Percentiles rank a stretch among this genome's conserved stretches.
These are phyloP conservation scores for Hipposideros armiger DNA, from an alignment of 2,113 vertebrate species.

Conservation along the genomic window DNA sequence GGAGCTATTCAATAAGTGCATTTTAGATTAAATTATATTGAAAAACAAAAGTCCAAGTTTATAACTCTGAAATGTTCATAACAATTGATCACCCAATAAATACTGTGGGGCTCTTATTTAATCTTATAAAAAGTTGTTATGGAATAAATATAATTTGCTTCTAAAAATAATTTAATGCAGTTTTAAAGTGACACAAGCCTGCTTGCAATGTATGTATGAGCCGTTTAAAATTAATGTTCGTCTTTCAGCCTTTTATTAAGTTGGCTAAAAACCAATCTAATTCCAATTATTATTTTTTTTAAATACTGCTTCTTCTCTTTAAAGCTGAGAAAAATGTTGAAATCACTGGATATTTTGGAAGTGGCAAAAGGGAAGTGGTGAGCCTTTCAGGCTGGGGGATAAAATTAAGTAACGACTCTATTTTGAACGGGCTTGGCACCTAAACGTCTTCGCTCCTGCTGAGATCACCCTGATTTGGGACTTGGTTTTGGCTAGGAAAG, in stretches of 20 bases:
- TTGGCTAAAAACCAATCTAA: slow-evolving; percentile 59
- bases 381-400: background rate
- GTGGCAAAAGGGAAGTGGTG: background rate
- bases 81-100: background rate
- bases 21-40: slow-evolving; percentile 44
- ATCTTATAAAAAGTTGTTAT: slow-evolving; percentile 49
- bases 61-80: background rate
- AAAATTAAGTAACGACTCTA: background rate
- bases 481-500: background rate
- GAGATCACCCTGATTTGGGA: background rate
- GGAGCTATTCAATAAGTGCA: background rate
- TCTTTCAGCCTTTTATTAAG: slow-evolving; percentile 63
- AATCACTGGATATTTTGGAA: background rate
- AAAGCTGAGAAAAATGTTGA: background rate
- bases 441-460: background rate
- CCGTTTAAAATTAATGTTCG: slow-evolving; percentile 64
- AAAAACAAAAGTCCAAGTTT: slow-evolving; percentile 48
- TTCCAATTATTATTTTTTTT: background rate
- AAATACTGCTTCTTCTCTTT: slow-evolving; percentile 28
- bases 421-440: background rate
- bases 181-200: slow-evolving; percentile 57
- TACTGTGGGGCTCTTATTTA: background rate
- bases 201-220: slow-evolving; percentile 15
- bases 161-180: slow-evolving; percentile 55
- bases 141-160: slow-evolving; percentile 52